Base-by-base conservation (phyloP, 2,888 invertebrate species). In the Fragum whitleyi region DNA sequence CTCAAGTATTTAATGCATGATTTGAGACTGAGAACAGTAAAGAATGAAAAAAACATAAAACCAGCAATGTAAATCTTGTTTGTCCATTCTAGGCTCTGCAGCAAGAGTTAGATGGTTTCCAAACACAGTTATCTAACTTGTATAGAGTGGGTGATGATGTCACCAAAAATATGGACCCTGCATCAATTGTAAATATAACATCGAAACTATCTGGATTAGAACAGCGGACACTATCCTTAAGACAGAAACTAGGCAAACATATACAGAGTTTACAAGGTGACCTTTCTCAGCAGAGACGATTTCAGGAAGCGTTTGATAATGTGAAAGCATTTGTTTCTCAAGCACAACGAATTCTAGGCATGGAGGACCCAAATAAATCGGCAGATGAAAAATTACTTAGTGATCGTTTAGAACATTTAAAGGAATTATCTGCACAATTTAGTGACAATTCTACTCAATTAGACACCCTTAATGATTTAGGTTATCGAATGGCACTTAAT, bases 61-160 rank as follows among this genome's bases (percentile, higher is more conserved):
- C n/a, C n/a, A n/a, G n/a, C n/a, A n/a, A n/a, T n/a, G n/a, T 36
- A 36, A 36, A 36, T 9, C 1, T 32, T 26, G 16, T 57, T 16
- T 62, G 14, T 62, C 42, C 28, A 39, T 89, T 90, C 9, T 90
- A 93, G 93, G 83, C 87, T 16, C 83, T 93, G 0, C 89, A 90
- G 69, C 75, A 75, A 62, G 91, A 92, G 36, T 71, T 93, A 26
- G 92, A 93, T 59, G 81, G 85, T 55, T 88, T 89, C 83, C 91
- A 91, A 69, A 77, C 85, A 7, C 86, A 89, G 69, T 81, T 92
- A 65, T 83, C 88, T 16, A 76, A 81, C 19, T 94, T 98, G 32
- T 96, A 89, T 65, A 74, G 86, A 26, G 83, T 92, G 57, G 91
- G 91, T 83, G 91, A 92, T 77, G 86, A 88, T 67, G 88, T 93